Evolutionary conservation across 2,113 vertebrate genomes (phyloP).

Genomic region (Todiramphus saurophagus): DNA sequence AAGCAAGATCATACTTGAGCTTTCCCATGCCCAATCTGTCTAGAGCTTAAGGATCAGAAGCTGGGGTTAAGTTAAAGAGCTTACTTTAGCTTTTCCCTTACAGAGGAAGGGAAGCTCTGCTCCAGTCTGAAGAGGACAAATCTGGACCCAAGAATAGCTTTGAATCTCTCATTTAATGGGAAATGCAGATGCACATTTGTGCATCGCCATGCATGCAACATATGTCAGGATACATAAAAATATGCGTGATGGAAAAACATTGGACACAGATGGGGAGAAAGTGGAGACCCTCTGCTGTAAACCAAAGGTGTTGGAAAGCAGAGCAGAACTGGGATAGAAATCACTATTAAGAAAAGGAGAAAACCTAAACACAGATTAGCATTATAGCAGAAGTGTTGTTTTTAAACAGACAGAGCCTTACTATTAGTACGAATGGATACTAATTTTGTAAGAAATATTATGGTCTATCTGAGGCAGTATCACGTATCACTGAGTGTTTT

Average conservation of each 20-base stretch:
- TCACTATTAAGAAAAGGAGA: background rate
- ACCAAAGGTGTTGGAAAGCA: background rate
- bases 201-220: background rate
- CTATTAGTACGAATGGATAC: background rate
- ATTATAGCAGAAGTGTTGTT: background rate
- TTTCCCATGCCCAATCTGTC: background rate
- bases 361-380: background rate
- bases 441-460: background rate
- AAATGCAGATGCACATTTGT: background rate
- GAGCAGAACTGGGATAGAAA: background rate
- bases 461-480: background rate
- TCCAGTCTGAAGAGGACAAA: background rate
- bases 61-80: constrained; percentile 30
- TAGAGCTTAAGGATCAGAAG: background rate
- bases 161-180: background rate
- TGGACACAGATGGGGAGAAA: background rate
- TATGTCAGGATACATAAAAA: background rate
- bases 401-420: background rate
- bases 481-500: background rate
- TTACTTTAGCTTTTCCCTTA: constrained; percentile 8
- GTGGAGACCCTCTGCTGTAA: background rate
- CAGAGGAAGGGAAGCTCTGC: background rate
- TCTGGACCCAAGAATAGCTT: background rate
- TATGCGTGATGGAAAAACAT: background rate
- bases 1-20: background rate